These are phyloP conservation scores for Sericinus montela DNA, from an alignment of 2,888 invertebrate species.

Conservation along the genomic window DNA sequence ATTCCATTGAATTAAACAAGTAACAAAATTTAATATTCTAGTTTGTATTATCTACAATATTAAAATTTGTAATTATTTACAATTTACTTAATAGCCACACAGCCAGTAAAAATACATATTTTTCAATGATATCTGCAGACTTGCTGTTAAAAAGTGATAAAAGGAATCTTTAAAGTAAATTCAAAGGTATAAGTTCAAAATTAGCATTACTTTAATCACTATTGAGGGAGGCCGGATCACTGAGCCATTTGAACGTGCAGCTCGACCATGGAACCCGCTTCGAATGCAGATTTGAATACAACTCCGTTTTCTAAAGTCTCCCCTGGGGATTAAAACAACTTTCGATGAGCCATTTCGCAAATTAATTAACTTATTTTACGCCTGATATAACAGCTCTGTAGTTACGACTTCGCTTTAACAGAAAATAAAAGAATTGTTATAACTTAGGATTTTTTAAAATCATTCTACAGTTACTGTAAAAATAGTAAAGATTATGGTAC, in stretches of 20 bases:
- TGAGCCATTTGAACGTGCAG: slow-evolving; percentile 54
- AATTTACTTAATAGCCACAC: too few species aligned
- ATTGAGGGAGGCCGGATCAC: slow-evolving; percentile 48
- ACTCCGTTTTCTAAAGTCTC: slow-evolving; percentile 55
- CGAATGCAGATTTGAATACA: slow-evolving; percentile 63
- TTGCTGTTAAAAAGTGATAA: neutral
- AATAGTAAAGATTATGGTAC: too few species aligned
- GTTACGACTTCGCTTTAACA: slow-evolving; percentile 10
- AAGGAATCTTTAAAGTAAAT: slow-evolving; percentile 31
- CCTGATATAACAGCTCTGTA: slow-evolving; percentile 30
- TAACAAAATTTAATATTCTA: too few species aligned
- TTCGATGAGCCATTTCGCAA: slow-evolving; percentile 41
- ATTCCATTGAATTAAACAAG: too few species aligned
- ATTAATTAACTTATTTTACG: slow-evolving; percentile 56
- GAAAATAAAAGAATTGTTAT: slow-evolving; percentile 9
- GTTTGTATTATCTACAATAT: neutral
- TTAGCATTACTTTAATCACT: slow-evolving; percentile 62
- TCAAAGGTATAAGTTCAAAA: slow-evolving; percentile 46
- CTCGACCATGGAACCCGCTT: slow-evolving; percentile 40
- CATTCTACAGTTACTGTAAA: neutral
- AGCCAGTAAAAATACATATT: too few species aligned
- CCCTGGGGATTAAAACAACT: slow-evolving; percentile 48
- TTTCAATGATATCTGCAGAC: too few species aligned
- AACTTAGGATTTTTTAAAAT: slow-evolving; percentile 1
- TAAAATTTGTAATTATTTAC: too few species aligned